Evolutionary conservation across 2,888 invertebrate species (phyloP).

Genomic region (Cryptocheilus praepositus): DNA sequence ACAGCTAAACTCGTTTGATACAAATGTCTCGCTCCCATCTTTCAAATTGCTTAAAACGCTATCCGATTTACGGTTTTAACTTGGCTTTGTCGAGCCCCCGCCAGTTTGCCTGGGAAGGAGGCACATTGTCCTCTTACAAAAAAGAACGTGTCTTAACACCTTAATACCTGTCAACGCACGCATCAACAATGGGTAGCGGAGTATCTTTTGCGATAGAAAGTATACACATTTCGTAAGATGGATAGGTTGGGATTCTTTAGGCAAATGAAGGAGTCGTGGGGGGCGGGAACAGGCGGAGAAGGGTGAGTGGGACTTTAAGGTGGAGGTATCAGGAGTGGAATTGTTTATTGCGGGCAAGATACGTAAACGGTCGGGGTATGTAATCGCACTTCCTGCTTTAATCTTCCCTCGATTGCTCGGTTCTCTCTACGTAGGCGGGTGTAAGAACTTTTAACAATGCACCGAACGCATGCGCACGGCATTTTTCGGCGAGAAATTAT

Average conservation of each 20-base stretch:
- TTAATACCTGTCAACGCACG: slow-evolving; percentile 6
- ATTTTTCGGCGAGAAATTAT: too few species aligned
- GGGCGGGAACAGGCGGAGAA: too few species aligned
- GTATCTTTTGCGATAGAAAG: neutral
- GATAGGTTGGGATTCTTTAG: too few species aligned
- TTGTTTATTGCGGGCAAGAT: too few species aligned
- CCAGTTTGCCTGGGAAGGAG: too few species aligned
- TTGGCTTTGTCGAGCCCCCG: neutral
- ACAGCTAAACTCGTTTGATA: slow-evolving; percentile 47
- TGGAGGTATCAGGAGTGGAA: too few species aligned
- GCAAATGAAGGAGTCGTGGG: too few species aligned
- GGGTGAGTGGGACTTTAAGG: too few species aligned
- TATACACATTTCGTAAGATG: neutral
- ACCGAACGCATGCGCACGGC: too few species aligned
- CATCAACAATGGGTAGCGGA: slow-evolving; percentile 20
- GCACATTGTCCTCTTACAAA: slow-evolving; percentile 1
- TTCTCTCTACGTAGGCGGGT: neutral
- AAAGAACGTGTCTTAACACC: neutral
- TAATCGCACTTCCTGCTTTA: slow-evolving; percentile 13
- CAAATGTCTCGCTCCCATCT: slow-evolving; percentile 46
- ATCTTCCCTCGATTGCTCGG: slow-evolving; percentile 1
- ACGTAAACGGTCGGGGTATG: too few species aligned
- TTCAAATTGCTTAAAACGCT: slow-evolving; percentile 54
- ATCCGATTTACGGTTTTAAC: slow-evolving; percentile 20
- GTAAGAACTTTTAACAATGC: slow-evolving; percentile 3